Percentiles rank a stretch among this genome's conserved stretches.
Conservation (phyloP, 2,888 invertebrate genomes). For the Nemapogon koenigi region DNA sequence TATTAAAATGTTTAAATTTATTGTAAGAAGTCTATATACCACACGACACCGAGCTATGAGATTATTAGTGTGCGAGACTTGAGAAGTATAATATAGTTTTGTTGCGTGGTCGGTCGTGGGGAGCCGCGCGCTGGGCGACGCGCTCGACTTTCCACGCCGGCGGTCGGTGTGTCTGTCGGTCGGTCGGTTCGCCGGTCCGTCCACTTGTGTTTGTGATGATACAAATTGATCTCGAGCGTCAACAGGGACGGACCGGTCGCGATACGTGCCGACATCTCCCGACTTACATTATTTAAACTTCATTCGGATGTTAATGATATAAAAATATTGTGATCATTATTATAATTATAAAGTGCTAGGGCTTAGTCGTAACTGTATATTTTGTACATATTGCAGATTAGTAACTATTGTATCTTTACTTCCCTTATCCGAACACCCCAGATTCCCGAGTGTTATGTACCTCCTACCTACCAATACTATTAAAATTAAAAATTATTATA, state of each 20-base stretch:
- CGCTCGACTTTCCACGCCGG: neutral
- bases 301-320: constrained; percentile 14
- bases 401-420: constrained; percentile 66
- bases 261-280: neutral
- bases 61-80: constrained; percentile 19
- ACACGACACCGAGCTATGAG: neutral
- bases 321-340: constrained; percentile 65
- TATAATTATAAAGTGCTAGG: constrained; percentile 54
- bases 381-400: constrained; percentile 66
- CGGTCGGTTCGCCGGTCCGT: too few species aligned
- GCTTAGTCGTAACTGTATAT: constrained; percentile 60
- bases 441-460: constrained; percentile 66
- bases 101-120: constrained; percentile 19
- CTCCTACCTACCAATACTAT: constrained; percentile 68
- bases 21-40: neutral
- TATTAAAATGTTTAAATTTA: constrained; percentile 1
- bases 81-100: constrained; percentile 61
- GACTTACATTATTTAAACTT: neutral
- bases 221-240: constrained; percentile 64
- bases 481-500: constrained; percentile 60
- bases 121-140: constrained; percentile 3
- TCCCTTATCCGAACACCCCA: constrained; percentile 63
- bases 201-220: constrained; percentile 1
- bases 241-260: constrained; percentile 38
- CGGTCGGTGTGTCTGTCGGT: too few species aligned